Conservation (phyloP, 2,888 invertebrate species). For the Kryphioiulus occultus region DNA sequence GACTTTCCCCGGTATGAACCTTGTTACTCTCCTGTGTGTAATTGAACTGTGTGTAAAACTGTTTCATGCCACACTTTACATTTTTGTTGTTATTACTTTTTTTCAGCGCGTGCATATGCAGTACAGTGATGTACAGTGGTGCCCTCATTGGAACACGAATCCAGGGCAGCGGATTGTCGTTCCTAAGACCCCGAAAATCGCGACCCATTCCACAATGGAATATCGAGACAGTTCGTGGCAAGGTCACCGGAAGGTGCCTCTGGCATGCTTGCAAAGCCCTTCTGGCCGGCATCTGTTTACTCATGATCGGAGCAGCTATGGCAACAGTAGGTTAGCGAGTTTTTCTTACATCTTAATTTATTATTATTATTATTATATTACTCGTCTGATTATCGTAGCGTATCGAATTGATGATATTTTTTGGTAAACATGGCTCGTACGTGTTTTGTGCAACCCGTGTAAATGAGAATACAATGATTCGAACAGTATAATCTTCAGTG, state of each 20-base stretch:
- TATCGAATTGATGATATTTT: too few species aligned
- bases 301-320: conserved; percentile 90
- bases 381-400: too few species aligned
- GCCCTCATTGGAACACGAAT: conserved; percentile 47
- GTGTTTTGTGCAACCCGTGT: too few species aligned
- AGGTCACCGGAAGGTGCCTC: conserved; percentile 86
- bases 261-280: conserved; percentile 95
- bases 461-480: too few species aligned
- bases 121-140: conserved; percentile 51
- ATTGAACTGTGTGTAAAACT: too few species aligned
- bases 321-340: conserved; percentile 80
- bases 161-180: conserved; percentile 48
- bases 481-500: too few species aligned
- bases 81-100: neutral
- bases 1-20: too few species aligned
- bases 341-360: neutral
- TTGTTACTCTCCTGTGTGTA: too few species aligned
- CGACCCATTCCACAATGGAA: conserved; percentile 11
- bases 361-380: neutral
- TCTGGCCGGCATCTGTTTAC: conserved; percentile 83
- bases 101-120: neutral
- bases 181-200: conserved; percentile 3
- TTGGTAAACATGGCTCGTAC: neutral
- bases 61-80: too few species aligned
- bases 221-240: conserved; percentile 67